Evolutionary conservation across 2,888 invertebrate genomes (phyloP).

Genomic region (Andrena fulva): DNA sequence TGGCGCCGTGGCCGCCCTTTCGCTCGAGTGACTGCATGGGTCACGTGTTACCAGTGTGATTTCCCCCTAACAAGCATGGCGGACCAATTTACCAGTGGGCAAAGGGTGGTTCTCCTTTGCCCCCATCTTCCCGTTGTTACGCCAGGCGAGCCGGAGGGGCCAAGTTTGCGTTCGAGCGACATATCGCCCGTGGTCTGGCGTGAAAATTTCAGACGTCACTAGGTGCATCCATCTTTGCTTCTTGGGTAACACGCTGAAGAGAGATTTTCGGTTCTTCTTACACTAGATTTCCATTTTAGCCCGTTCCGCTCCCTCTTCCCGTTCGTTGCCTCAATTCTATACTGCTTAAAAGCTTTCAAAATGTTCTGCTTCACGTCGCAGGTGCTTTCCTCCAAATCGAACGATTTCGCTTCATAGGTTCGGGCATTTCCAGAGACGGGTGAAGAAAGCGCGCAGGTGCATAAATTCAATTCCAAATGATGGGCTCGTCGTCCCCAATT

Average conservation of each 20-base stretch:
- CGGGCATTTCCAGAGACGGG: too few species aligned
- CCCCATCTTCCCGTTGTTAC: constrained; percentile 51
- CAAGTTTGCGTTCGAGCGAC: constrained; percentile 45
- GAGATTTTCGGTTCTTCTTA: constrained; percentile 19
- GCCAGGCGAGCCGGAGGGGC: constrained; percentile 29
- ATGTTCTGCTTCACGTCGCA: background rate
- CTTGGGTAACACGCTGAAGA: constrained; percentile 32
- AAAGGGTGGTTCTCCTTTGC: constrained; percentile 34
- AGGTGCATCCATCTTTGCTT: constrained; percentile 31
- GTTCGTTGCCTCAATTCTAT: background rate
- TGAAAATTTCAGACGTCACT: constrained; percentile 55
- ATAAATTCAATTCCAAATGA: too few species aligned
- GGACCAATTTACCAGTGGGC: constrained; percentile 51
- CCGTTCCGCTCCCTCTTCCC: background rate
- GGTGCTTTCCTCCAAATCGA: background rate
- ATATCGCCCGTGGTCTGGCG: constrained; percentile 10
- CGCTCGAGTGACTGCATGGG: background rate
- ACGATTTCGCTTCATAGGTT: background rate
- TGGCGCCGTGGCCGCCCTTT: background rate
- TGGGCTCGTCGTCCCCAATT: too few species aligned
- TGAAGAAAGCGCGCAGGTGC: too few species aligned
- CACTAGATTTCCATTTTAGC: background rate
- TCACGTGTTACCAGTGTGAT: constrained; percentile 12
- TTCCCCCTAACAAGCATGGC: constrained; percentile 48
- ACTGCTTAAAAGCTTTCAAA: background rate